These are phyloP conservation scores for Drosophila limbata DNA, from an alignment of 2,888 invertebrate species.

Conservation along the genomic window DNA sequence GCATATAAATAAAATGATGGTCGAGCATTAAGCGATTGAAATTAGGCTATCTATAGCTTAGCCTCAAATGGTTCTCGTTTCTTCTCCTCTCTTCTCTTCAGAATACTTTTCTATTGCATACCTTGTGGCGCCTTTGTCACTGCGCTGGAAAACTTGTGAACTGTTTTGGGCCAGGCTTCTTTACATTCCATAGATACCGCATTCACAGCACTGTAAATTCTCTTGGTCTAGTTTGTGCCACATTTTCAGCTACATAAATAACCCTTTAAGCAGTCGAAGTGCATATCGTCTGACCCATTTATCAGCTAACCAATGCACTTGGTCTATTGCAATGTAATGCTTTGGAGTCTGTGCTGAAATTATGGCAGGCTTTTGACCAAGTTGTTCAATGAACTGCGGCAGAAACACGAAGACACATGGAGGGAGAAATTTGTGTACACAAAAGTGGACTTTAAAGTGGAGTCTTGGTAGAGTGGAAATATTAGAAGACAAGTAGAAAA, in stretches of 20 bases:
- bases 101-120: constrained; percentile 11
- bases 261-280: constrained; percentile 19
- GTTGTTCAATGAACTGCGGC: constrained; percentile 19
- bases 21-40: constrained; percentile 60
- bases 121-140: constrained; percentile 13
- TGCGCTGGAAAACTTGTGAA: constrained; percentile 19
- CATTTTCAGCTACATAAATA: constrained; percentile 58
- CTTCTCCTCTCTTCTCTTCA: not conserved
- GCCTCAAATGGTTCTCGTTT: no score
- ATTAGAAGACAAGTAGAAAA: not conserved
- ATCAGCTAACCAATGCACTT: constrained; percentile 41
- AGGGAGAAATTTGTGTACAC: not conserved
- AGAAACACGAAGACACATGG: not conserved
- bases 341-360: constrained; percentile 26
- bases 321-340: constrained; percentile 41
- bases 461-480: not conserved
- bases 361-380: constrained; percentile 31
- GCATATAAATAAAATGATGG: constrained; percentile 78
- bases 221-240: constrained; percentile 10
- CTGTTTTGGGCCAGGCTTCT: constrained; percentile 8
- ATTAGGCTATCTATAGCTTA: constrained; percentile 56
- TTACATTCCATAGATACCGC: not conserved
- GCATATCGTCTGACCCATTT: constrained; percentile 35
- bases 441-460: not conserved
- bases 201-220: not conserved